phyloP scores from a whole-genome alignment of 1,140 invertebrate genomes.

The Penaeus chinensis region DNA sequence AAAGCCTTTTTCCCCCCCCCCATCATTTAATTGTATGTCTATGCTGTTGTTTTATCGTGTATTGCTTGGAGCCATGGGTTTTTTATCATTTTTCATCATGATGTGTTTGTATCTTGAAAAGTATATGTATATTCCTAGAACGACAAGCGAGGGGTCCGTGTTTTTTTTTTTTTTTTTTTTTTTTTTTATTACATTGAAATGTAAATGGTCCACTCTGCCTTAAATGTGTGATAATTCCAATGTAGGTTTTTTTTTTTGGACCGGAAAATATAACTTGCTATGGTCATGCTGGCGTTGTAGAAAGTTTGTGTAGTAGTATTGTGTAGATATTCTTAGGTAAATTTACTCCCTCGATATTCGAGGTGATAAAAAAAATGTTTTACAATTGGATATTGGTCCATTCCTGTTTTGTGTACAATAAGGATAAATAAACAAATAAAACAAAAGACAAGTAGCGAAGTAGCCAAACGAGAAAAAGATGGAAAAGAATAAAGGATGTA shows the following conservation, averaged over 20 bases:
- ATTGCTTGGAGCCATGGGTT: slow-evolving; percentile 9
- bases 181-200: too few relatives aligned
- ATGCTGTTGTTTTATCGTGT: slow-evolving; percentile 2
- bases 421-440: not conserved
- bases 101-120: not conserved
- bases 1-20: not conserved
- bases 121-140: not conserved
- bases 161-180: slow-evolving; percentile 29
- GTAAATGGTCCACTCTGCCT: not conserved
- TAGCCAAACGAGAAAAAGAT: too few relatives aligned
- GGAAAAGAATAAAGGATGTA: not conserved
- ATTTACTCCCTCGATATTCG: slow-evolving; percentile 8
- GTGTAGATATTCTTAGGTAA: not conserved
- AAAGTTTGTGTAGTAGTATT: not conserved
- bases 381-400: not conserved
- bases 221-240: not conserved
- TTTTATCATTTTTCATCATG: not conserved
- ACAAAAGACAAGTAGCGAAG: too few relatives aligned
- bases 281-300: not conserved
- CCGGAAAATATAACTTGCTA: not conserved
- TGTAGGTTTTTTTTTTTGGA: not conserved
- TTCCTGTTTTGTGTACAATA: not conserved
- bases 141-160: slow-evolving; percentile 45
- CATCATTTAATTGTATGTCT: not conserved
- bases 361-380: not conserved